Evolutionary conservation across 2,888 invertebrate species (phyloP).

Genomic region (Aporophyla lueneburgensis): DNA sequence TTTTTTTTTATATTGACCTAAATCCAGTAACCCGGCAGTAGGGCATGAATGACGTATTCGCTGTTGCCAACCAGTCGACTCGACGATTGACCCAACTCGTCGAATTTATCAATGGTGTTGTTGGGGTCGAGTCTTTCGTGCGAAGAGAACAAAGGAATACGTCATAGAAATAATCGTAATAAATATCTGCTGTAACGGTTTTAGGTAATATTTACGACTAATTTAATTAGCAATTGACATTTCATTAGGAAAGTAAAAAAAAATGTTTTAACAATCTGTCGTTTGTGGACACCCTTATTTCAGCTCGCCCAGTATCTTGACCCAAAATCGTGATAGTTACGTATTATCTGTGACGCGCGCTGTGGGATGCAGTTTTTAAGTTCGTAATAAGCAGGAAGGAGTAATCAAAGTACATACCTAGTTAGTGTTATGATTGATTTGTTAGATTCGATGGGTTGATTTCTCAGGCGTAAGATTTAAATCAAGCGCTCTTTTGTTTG

Average conservation of each 20-base stretch:
- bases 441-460: not conserved
- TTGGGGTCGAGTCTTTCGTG: constrained; percentile 33
- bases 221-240: not conserved
- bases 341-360: constrained; percentile 23
- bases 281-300: constrained; percentile 53
- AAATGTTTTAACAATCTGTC: not conserved
- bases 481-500: constrained; percentile 19
- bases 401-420: not conserved
- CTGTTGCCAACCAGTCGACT: constrained; percentile 45
- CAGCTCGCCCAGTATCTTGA: constrained; percentile 33
- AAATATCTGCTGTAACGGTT: not conserved
- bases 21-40: constrained; percentile 41
- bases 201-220: not conserved
- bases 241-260: not conserved
- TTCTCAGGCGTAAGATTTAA: constrained; percentile 10
- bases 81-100: constrained; percentile 48
- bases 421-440: not conserved
- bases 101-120: constrained; percentile 56
- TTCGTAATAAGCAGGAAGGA: not conserved
- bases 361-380: constrained; percentile 23
- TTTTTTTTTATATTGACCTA: constrained; percentile 55
- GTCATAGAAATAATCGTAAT: not conserved
- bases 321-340: constrained; percentile 47
- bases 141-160: constrained; percentile 50
- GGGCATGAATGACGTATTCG: constrained; percentile 54